Conservation (phyloP, 2,888 invertebrate species). For the Pollenia labialis region DNA sequence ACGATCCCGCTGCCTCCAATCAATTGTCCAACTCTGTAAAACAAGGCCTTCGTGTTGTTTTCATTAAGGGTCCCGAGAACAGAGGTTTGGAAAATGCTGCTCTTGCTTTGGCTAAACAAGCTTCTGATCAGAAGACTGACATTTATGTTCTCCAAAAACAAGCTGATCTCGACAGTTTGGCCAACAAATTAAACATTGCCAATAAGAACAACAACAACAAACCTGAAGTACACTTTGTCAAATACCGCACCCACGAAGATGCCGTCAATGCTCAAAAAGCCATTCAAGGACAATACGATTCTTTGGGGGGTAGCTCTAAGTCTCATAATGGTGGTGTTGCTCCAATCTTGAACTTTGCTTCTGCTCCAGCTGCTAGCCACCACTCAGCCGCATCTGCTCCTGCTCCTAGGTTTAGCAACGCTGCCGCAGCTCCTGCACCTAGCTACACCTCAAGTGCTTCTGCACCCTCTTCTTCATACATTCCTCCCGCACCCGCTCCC, state of each 20-base stretch:
- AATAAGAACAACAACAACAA: constrained; percentile 30
- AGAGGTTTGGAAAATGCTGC: constrained; percentile 80
- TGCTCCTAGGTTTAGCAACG: constrained; percentile 64
- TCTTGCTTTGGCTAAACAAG: constrained; percentile 79
- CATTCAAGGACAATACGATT: constrained; percentile 81
- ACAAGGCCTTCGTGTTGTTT: constrained; percentile 81
- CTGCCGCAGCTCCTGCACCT: constrained; percentile 69
- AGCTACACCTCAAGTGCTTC: constrained; percentile 64
- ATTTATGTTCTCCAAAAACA: constrained; percentile 77
- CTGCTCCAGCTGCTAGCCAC: constrained; percentile 60
- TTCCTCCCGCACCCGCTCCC: constrained; percentile 50
- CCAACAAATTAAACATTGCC: constrained; percentile 77
- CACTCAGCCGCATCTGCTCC: constrained; percentile 1
- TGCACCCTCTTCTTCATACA: constrained; percentile 6
- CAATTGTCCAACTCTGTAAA: constrained; percentile 77
- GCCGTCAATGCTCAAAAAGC: constrained; percentile 80
- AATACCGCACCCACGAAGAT: constrained; percentile 82
- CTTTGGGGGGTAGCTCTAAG: constrained; percentile 77
- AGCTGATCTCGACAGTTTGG: constrained; percentile 78
- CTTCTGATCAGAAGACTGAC: constrained; percentile 80
- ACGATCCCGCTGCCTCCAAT: constrained; percentile 76
- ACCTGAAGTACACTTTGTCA: constrained; percentile 82
- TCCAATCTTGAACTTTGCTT: constrained; percentile 79
- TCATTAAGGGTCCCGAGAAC: constrained; percentile 76
- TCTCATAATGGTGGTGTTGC: constrained; percentile 79